Conservation (phyloP, 2,113 vertebrate species). For the Nothobranchius furzeri region DNA sequence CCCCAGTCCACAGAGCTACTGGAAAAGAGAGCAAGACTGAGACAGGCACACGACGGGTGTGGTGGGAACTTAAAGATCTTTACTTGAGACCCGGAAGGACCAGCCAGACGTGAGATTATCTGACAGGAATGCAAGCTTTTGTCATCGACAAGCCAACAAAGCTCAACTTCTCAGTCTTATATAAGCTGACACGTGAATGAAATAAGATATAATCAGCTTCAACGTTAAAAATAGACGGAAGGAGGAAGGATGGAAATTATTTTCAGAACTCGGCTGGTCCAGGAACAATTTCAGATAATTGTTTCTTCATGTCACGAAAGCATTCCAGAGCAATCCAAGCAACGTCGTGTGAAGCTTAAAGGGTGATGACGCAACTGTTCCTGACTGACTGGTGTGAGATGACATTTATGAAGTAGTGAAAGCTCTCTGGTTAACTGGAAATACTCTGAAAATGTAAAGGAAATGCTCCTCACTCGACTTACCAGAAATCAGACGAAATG, state of each 20-base stretch:
- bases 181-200: background rate
- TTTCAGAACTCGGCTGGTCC: background rate
- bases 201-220: background rate
- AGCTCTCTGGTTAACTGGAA: background rate
- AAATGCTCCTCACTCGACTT: background rate
- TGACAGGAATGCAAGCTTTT: conserved; percentile 34
- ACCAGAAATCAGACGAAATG: background rate
- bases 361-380: background rate
- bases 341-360: background rate
- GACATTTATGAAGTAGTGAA: background rate
- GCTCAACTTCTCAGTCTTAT: background rate
- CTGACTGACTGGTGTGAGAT: background rate
- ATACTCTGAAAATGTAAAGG: background rate
- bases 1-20: too few relatives aligned
- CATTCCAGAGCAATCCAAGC: background rate
- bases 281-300: background rate
- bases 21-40: too few relatives aligned
- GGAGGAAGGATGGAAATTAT: background rate
- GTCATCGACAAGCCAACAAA: conserved; percentile 5
- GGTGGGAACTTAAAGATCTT: too few relatives aligned
- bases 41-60: too few relatives aligned
- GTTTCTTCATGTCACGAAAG: background rate
- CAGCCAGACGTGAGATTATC: background rate
- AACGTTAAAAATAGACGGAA: background rate
- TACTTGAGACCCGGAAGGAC: background rate